These are phyloP conservation scores for Amphiprion percula DNA, from an alignment of 2,113 vertebrate genomes.

Conservation along the genomic window DNA sequence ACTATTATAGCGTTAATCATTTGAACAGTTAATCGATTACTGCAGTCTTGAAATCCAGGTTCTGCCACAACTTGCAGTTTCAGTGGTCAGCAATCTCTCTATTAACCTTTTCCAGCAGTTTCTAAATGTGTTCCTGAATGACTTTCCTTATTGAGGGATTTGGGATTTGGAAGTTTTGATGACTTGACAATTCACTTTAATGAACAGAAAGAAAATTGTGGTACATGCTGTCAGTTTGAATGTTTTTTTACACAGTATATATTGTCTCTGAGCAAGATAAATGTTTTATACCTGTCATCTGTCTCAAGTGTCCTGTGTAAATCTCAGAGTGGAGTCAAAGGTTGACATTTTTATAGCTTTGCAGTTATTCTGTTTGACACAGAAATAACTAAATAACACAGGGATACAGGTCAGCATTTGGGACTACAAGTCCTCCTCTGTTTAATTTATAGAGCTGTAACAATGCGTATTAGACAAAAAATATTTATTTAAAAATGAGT, in stretches of 20 bases:
- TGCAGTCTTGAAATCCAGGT: neutral
- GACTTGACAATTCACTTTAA: neutral
- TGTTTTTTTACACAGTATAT: neutral
- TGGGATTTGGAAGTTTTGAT: neutral
- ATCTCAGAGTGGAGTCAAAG: neutral
- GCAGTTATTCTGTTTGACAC: too few relatives aligned
- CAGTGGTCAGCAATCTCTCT: neutral
- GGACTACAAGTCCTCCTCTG: too few relatives aligned
- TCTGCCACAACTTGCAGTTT: neutral
- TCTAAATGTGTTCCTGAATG: neutral
- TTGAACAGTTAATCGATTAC: neutral
- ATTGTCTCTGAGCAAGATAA: conserved; percentile 7
- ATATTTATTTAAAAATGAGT: conserved; percentile 54
- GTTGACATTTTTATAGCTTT: neutral
- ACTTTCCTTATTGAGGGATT: neutral
- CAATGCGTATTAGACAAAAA: neutral
- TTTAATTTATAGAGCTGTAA: neutral
- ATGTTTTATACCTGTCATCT: conserved; percentile 34
- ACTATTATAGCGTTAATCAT: neutral
- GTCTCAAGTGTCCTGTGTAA: neutral
- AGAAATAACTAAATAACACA: too few relatives aligned
- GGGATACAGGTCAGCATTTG: too few relatives aligned
- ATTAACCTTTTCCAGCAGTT: neutral
- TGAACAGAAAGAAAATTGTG: neutral
- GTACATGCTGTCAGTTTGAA: neutral